Conservation (phyloP, 2,113 vertebrate genomes). For the Ondatra zibethicus region DNA sequence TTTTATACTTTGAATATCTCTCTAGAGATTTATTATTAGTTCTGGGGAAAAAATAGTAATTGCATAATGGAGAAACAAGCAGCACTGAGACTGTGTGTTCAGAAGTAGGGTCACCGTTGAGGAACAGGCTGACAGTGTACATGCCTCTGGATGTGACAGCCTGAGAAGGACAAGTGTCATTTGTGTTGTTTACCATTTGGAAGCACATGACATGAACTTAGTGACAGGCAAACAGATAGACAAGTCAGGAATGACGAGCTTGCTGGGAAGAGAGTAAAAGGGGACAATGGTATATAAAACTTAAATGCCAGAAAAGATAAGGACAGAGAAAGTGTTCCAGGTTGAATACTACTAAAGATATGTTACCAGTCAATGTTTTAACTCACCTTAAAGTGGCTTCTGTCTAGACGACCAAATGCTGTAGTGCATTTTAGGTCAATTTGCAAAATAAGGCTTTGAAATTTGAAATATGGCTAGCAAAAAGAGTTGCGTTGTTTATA, state of each 20-base stretch:
- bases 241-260: neutral
- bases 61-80: conserved; percentile 42
- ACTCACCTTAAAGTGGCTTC: neutral
- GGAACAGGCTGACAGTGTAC: neutral
- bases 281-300: neutral
- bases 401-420: neutral
- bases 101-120: conserved; percentile 27
- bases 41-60: conserved; percentile 45
- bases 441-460: neutral
- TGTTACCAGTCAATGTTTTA: conserved; percentile 19
- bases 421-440: neutral
- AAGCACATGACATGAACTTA: neutral
- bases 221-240: conserved; percentile 30
- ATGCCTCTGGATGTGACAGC: conserved; percentile 15
- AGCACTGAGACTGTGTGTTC: neutral
- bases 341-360: neutral
- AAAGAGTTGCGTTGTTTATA: neutral
- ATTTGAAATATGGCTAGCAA: neutral
- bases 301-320: conserved; percentile 2
- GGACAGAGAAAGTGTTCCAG: neutral
- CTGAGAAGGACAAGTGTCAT: conserved; percentile 9
- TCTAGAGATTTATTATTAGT: conserved; percentile 55
- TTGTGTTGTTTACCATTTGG: neutral
- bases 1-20: conserved; percentile 56
- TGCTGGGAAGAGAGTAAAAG: conserved; percentile 24